Evolutionary conservation across 2,113 vertebrate species (phyloP).

Genomic region (Silurus glanis): DNA sequence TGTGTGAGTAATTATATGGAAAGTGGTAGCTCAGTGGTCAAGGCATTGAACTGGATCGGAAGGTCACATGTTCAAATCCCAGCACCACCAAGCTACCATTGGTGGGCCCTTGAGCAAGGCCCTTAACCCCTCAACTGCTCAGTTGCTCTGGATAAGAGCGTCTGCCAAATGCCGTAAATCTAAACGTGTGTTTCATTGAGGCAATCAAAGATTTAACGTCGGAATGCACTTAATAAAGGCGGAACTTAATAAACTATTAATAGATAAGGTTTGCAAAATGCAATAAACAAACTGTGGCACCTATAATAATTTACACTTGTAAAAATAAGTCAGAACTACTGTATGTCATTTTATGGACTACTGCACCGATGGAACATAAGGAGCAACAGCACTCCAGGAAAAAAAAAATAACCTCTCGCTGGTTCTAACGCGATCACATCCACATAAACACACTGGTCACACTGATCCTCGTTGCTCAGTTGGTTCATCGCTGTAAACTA

Average conservation of each 20-base stretch:
- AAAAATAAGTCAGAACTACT: background rate
- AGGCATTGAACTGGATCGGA: too few relatives aligned
- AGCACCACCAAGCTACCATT: too few relatives aligned
- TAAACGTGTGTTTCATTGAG: background rate
- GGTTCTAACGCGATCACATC: background rate
- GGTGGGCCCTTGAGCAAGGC: too few relatives aligned
- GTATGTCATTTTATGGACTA: background rate
- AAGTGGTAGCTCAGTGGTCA: too few relatives aligned
- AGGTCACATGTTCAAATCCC: too few relatives aligned
- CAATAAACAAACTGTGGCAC: background rate
- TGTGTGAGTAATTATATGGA: background rate
- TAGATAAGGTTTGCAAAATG: background rate
- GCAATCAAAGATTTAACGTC: background rate
- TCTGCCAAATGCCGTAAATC: too few relatives aligned
- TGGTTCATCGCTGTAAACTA: background rate
- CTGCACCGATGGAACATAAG: background rate
- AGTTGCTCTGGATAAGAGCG: too few relatives aligned
- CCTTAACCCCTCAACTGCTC: too few relatives aligned
- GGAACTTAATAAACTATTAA: background rate
- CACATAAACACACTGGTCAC: background rate
- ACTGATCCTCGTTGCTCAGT: conserved; percentile 4
- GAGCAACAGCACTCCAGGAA: background rate
- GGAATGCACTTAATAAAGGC: background rate
- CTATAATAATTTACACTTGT: background rate
- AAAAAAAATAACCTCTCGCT: background rate